Conservation (phyloP, 2,113 vertebrate species). For the Ivindomyrus marchei region DNA sequence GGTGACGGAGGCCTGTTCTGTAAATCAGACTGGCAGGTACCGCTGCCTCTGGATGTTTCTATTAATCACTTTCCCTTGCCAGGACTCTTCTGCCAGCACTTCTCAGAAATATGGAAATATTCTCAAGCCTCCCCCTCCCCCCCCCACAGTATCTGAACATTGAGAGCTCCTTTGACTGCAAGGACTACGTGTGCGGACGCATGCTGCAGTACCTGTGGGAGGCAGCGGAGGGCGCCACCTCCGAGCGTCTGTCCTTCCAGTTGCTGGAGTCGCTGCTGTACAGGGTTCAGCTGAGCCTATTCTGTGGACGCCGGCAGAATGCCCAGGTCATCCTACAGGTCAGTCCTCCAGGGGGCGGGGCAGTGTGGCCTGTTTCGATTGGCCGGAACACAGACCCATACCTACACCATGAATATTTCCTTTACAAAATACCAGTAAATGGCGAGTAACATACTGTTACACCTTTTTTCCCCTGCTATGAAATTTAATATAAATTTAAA, state of each 20-base stretch:
- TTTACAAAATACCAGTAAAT: background rate
- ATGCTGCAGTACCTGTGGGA: slow-evolving; percentile 73
- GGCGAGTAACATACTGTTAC: background rate
- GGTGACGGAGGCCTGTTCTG: background rate
- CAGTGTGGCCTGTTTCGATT: background rate
- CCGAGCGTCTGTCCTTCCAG: slow-evolving; percentile 74
- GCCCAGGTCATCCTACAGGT: slow-evolving; percentile 83
- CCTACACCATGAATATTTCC: background rate
- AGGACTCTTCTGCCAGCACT: background rate
- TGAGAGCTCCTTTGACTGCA: slow-evolving; percentile 86
- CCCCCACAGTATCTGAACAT: slow-evolving; percentile 73
- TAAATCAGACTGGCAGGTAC: slow-evolving; percentile 1
- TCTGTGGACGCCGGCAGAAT: slow-evolving; percentile 76
- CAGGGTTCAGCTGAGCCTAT: slow-evolving; percentile 77
- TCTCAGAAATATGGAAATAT: slow-evolving; percentile 10
- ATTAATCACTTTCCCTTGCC: background rate
- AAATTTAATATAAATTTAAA: background rate
- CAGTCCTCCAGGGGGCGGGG: background rate
- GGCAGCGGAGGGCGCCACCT: slow-evolving; percentile 37
- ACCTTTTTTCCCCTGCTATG: background rate
- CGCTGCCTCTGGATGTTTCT: background rate
- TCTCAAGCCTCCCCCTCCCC: background rate
- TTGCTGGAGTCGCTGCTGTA: slow-evolving; percentile 84
- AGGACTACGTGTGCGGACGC: slow-evolving; percentile 82
- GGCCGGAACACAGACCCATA: background rate